Evolutionary conservation across 2,113 vertebrate species (phyloP).

Genomic region (Xenopus laevis): DNA sequence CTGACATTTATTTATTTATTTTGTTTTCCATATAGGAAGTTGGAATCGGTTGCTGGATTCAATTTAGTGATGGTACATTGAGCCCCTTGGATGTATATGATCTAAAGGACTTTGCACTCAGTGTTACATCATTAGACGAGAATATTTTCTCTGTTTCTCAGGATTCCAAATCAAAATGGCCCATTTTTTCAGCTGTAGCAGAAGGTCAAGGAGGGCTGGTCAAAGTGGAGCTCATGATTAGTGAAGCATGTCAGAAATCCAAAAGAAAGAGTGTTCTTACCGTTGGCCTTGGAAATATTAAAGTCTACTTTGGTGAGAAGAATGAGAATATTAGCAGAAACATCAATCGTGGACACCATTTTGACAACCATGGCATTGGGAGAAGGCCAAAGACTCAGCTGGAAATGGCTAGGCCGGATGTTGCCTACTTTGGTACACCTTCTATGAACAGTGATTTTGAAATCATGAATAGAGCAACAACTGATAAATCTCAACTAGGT

Average conservation of each 20-base stretch:
- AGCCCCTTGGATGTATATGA: constrained; percentile 87
- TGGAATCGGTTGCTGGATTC: constrained; percentile 84
- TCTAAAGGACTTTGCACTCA: constrained; percentile 71
- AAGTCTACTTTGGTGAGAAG: constrained; percentile 74
- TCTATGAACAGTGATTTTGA: constrained; percentile 68
- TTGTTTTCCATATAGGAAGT: constrained; percentile 69
- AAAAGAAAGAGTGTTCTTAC: constrained; percentile 84
- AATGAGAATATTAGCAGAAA: constrained; percentile 55
- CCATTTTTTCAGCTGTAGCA: constrained; percentile 69
- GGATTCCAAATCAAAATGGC: constrained; percentile 64
- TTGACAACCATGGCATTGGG: constrained; percentile 54
- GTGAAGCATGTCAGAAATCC: constrained; percentile 83
- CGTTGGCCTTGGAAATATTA: constrained; percentile 73
- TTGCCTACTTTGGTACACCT: constrained; percentile 54
- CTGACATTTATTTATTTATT: constrained; percentile 14
- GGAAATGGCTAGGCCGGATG: constrained; percentile 46
- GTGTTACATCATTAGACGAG: constrained; percentile 77
- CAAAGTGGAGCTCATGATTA: constrained; percentile 82
- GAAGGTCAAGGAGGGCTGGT: constrained; percentile 82
- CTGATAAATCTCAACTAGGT: constrained; percentile 64
- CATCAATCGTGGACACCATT: constrained; percentile 48
- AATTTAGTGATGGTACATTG: constrained; percentile 87
- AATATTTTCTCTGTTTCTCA: constrained; percentile 79
- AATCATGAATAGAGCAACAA: constrained; percentile 63
- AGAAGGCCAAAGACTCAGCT: constrained; percentile 52